Percentiles rank a stretch among this genome's conserved stretches.
phyloP scores from a whole-genome alignment of 2,797 vertebrate species.

The Silurus lanzhouensis region DNA sequence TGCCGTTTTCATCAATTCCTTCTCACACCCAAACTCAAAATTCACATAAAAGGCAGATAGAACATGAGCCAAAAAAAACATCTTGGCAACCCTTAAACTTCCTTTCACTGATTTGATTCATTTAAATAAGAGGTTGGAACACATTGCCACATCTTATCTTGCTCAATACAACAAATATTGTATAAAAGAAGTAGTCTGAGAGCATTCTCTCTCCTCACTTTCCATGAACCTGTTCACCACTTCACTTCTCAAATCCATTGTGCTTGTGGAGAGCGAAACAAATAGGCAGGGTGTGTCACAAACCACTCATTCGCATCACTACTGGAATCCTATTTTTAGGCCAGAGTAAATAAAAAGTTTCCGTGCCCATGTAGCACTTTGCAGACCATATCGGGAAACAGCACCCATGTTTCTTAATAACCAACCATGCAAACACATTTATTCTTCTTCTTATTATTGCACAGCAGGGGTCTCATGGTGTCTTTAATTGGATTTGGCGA shows the following conservation, averaged over 20 bases:
- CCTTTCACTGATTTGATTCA: constrained; percentile 1
- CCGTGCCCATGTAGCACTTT: background rate
- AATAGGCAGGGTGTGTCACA: constrained; percentile 1
- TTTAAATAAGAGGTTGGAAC: constrained; percentile 36
- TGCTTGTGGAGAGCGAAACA: background rate
- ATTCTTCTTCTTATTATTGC: constrained; percentile 34
- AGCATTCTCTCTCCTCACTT: background rate
- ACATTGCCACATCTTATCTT: constrained; percentile 12
- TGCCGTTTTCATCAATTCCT: background rate
- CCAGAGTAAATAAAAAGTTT: background rate
- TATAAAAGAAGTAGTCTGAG: constrained; percentile 1
- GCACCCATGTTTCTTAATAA: background rate
- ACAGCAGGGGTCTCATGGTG: constrained; percentile 27
- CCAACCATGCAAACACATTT: constrained; percentile 27
- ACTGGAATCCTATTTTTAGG: background rate
- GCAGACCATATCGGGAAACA: background rate
- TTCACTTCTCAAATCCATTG: constrained; percentile 1
- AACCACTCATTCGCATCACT: background rate
- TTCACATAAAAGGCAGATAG: constrained; percentile 9
- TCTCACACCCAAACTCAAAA: background rate
- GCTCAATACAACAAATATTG: constrained; percentile 23
- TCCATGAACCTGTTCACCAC: background rate
- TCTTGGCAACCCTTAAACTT: constrained; percentile 18
- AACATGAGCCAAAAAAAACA: background rate
- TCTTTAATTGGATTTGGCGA: constrained; percentile 41